Base-by-base conservation (phyloP, 2,797 vertebrate genomes). In the Trachops cirrhosus region DNA sequence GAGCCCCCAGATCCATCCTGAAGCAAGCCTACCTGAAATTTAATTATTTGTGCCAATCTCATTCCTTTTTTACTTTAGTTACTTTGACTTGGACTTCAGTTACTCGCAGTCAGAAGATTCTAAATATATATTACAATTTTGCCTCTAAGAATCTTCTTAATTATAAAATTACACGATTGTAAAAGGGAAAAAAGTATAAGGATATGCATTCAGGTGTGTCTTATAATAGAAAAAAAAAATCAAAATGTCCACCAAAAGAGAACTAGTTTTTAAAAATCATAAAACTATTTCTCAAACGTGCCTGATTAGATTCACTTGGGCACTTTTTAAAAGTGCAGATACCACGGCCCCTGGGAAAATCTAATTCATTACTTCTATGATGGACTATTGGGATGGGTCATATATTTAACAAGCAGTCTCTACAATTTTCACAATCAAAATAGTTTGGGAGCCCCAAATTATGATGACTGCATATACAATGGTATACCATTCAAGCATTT, bases 361-460 rank as follows among this genome's bases (percentile, higher is more conserved):
- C 62, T 59, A 74, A 95, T 92, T 86, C 44, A 70, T 44, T 41
- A 78, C 32, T 32, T 73, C 32, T 54, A 74, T 39, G 26, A 50
- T n/a, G 32, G 44, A 21, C 15, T 50, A 41, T 14, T 80, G 32
- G 24, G 18, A 88, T 44, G 22, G 41, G 16, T 84, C 67, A 54
- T 54, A 88, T 74, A 75, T 88, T 80, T 46, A 93, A 96, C 34
- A 62, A 70, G 26, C 11, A 94, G 12, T 15, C 6, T 4, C 48
- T 88, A 84, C 26, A 84, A 88, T 88, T 96, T 88, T 93, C 44
- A 88, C 26, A 87, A 75, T 62, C 32, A 54, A 79, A n/a, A 80
- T 18, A 84, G 34, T 68, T 32, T 87, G 22, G 64, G 96, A 91
- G 91, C 10, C 46, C 44, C 21, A 90, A 87, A 54, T 29, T 82